A percentile compares a stretch with the other conserved stretches of the same genome.
phyloP scores from a whole-genome alignment of 2,888 invertebrate species.

The Ischnura elegans region DNA sequence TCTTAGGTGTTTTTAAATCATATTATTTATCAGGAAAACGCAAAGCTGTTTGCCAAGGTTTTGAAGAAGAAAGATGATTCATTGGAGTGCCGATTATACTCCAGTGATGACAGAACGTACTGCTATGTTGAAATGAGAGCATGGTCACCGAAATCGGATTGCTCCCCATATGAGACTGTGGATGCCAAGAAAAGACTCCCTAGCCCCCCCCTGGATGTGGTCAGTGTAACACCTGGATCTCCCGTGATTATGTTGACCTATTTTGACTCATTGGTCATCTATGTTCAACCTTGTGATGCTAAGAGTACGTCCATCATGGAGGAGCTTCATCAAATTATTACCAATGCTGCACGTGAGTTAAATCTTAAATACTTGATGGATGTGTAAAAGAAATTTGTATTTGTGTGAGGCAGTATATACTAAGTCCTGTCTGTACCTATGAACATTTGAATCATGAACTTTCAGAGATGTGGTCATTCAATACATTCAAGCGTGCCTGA shows the following conservation, averaged over 20 bases:
- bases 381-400: neutral
- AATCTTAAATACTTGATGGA: neutral
- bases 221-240: neutral
- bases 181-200: neutral
- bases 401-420: neutral
- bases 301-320: neutral
- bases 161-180: neutral
- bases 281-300: slow-evolving; percentile 39
- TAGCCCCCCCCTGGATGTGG: neutral
- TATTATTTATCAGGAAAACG: neutral
- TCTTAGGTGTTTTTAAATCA: too few relatives aligned
- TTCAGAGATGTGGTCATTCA: too few relatives aligned
- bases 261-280: slow-evolving; percentile 7
- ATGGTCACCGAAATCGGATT: slow-evolving; percentile 26
- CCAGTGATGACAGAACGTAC: neutral
- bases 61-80: neutral
- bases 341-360: neutral
- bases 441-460: too few relatives aligned
- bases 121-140: neutral
- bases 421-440: too few relatives aligned
- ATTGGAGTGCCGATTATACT: neutral
- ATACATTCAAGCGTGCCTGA: too few relatives aligned
- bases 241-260: neutral
- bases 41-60: neutral
- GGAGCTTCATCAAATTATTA: neutral